These are phyloP conservation scores for Xiphophorus birchmanni DNA, from an alignment of 2,797 vertebrate species.

Conservation along the genomic window DNA sequence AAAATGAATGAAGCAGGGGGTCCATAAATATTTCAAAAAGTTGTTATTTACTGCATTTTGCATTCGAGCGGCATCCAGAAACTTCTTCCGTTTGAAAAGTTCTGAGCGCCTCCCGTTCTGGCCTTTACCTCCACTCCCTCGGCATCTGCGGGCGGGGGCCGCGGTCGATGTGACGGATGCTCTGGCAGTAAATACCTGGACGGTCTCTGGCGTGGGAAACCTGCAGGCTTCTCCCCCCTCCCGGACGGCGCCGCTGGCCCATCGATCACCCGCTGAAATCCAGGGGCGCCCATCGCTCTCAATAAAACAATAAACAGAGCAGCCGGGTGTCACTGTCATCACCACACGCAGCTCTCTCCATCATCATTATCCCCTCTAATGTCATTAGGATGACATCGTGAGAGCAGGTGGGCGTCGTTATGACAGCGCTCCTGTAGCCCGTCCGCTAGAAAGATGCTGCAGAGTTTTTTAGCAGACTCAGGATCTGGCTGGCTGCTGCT, in stretches of 20 bases:
- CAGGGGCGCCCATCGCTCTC: slow-evolving; percentile 24
- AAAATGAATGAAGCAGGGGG: not conserved
- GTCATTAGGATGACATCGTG: slow-evolving; percentile 24
- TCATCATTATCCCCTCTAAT: slow-evolving; percentile 34
- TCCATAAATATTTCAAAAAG: not conserved
- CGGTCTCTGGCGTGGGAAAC: slow-evolving; percentile 41
- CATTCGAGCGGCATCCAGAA: not conserved
- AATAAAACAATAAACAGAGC: slow-evolving; percentile 21
- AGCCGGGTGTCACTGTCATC: slow-evolving; percentile 25
- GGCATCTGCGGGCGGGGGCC: slow-evolving; percentile 16
- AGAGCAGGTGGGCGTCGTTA: not conserved
- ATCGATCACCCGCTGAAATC: slow-evolving; percentile 53
- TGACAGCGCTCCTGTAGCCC: not conserved
- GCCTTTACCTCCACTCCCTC: not conserved
- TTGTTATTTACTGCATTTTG: not conserved
- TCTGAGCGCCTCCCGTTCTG: not conserved
- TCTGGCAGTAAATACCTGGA: slow-evolving; percentile 53
- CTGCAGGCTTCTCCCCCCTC: slow-evolving; percentile 36
- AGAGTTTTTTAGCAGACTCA: slow-evolving; percentile 3
- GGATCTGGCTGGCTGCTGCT: not conserved
- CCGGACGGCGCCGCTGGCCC: slow-evolving; percentile 4
- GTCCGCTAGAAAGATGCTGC: not conserved
- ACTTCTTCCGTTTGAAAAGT: not conserved
- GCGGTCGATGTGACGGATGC: slow-evolving; percentile 69
- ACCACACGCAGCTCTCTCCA: slow-evolving; percentile 10